phyloP scores from a whole-genome alignment of 2,113 vertebrate species.

The Paradoxurus hermaphroditus region DNA sequence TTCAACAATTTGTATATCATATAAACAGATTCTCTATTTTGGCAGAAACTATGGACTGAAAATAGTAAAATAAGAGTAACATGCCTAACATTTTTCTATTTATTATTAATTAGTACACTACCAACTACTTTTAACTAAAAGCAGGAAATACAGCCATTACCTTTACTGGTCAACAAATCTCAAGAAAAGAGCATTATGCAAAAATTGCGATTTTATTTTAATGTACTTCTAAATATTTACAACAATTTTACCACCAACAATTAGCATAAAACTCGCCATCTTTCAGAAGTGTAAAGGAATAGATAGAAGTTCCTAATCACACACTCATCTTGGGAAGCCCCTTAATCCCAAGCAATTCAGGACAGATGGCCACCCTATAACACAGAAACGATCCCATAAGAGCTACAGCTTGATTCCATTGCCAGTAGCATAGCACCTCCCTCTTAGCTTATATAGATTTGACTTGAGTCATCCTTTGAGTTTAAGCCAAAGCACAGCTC shows the following conservation, averaged over 20 bases:
- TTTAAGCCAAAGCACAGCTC: neutral
- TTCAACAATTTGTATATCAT: neutral
- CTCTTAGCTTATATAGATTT: neutral
- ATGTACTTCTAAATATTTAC: neutral
- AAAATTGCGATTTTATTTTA: neutral
- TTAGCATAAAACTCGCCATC: neutral
- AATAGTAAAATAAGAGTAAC: neutral
- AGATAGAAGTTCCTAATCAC: neutral
- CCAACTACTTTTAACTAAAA: slow-evolving; percentile 14
- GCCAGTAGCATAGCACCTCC: neutral
- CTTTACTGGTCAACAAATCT: neutral
- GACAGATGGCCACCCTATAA: neutral
- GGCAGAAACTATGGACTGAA: neutral
- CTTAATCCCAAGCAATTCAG: neutral
- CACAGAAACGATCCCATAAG: neutral
- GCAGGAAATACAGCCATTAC: slow-evolving; percentile 33
- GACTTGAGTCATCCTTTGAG: neutral
- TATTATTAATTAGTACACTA: neutral
- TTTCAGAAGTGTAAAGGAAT: slow-evolving; percentile 22
- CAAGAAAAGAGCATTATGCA: neutral
- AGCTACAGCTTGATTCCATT: neutral
- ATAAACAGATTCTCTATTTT: slow-evolving; percentile 25
- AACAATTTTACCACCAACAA: neutral
- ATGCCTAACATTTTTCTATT: neutral
- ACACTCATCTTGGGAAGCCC: neutral